Evolutionary conservation across 2,797 vertebrate species (phyloP).

Genomic region (Pantherophis alleghaniensis): DNA sequence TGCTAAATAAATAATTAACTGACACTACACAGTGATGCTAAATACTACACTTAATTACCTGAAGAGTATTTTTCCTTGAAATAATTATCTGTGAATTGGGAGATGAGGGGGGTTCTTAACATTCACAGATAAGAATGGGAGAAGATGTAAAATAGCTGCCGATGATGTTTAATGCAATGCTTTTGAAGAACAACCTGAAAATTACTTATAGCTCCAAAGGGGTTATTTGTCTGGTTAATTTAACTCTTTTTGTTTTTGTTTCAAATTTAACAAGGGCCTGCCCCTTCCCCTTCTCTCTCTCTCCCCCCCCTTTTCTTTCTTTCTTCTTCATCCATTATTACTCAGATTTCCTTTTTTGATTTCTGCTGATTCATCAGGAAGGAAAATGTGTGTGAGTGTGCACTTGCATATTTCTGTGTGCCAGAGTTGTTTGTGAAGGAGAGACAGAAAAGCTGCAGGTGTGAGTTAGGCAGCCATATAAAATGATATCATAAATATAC

Average conservation of each 20-base stretch:
- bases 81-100: neutral
- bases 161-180: neutral
- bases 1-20: neutral
- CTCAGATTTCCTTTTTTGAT: neutral
- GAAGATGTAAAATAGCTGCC: neutral
- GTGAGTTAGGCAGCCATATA: neutral
- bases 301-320: neutral
- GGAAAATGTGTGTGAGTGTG: neutral
- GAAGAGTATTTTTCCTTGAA: neutral
- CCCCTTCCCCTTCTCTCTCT: neutral
- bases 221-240: neutral
- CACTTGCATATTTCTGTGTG: neutral
- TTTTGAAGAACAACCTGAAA: neutral
- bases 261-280: neutral
- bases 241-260: neutral
- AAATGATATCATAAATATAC: neutral
- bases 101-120: neutral
- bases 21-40: neutral
- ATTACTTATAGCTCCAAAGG: neutral
- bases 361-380: neutral
- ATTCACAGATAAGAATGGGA: neutral
- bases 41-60: neutral
- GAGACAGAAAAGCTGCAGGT: neutral
- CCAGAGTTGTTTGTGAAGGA: neutral
- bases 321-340: neutral